phyloP scores from a whole-genome alignment of 2,113 vertebrate genomes.

The Hipposideros armiger region DNA sequence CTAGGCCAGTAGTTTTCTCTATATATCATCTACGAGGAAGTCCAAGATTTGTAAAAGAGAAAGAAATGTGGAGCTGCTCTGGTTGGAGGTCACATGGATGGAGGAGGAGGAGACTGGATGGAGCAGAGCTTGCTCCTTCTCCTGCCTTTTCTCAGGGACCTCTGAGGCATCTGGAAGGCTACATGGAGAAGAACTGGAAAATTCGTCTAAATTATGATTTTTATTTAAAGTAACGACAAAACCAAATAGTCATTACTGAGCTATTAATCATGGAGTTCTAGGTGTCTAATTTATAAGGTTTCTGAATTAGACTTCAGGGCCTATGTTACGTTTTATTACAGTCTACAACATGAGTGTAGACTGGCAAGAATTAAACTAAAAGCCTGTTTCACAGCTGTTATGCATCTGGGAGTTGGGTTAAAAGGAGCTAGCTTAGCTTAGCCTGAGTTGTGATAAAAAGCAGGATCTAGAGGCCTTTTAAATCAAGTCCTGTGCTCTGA shows the following conservation, averaged over 20 bases:
- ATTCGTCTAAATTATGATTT: conserved; percentile 51
- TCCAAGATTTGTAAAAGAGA: background rate
- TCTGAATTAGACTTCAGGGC: conserved; percentile 85
- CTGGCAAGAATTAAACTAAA: conserved; percentile 80
- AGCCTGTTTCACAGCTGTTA: conserved; percentile 81
- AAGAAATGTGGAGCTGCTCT: background rate
- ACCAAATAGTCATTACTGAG: conserved; percentile 70
- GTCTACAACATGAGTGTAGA: conserved; percentile 77
- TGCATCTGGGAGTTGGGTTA: conserved; percentile 77
- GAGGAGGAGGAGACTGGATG: background rate
- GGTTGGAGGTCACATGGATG: background rate
- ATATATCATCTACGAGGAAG: background rate
- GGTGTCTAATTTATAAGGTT: conserved; percentile 84
- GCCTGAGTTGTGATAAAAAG: conserved; percentile 72
- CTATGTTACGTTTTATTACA: conserved; percentile 84
- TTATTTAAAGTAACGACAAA: conserved; percentile 60
- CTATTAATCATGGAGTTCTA: conserved; percentile 73
- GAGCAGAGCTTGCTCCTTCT: no score
- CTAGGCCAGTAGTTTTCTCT: conserved; percentile 35
- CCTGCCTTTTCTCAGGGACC: background rate
- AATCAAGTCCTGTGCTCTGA: conserved; percentile 61
- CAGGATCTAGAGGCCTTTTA: conserved; percentile 70
- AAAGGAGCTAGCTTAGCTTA: conserved; percentile 75
- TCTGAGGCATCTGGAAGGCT: background rate
- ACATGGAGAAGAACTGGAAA: conserved; percentile 48